Evolutionary conservation across 2,113 vertebrate genomes (phyloP), one percentile per base, ranked within the genome.

Genomic region (Corythornis vintsioides): DNA sequence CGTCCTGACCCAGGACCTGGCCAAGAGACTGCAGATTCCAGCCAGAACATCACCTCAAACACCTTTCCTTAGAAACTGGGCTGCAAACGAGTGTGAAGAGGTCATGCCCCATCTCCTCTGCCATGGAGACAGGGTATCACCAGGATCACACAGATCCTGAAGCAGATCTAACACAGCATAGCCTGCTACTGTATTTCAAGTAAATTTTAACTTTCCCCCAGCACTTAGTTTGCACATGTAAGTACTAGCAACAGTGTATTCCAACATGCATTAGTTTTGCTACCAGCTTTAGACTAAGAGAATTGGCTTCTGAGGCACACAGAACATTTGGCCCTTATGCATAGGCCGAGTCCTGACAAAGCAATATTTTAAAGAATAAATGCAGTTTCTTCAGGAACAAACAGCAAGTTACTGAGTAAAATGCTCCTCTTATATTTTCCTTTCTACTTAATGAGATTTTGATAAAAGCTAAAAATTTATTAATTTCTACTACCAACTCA

Each of bases 261-360:
- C 55, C 56, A 29, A 9, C 52, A 60, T 35, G 8, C 18, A 15
- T 52, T 69, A 63, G 18, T 24, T 74, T 55, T 86, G 59, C 33
- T 60, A 38, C 63, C 55, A 61, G 76, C 48, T 66, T 47, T 15
- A 53, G 25, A 25, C 59, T 81, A 65, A 64, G 82, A 45, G 22
- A 89, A 74, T 11, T 40, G 45, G 15, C 85, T 78, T 55, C 57
- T 16, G 18, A 85, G 57, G 52, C 8, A 26, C 38, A 56, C 12
- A 43, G 55, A 33, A 28, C 0, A 0, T 55, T 56, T 72, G 40
- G 53, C 14, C 31, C 20, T 75, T 19, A 29, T 1, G 25, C 60
- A 21, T 1, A 52, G 22, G 33, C 22, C 21, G 81, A 31, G 73
- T 29, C 24, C 38, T 43, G 26, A 86, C 74, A 50, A 40, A 77